Base-by-base conservation (phyloP, 2,888 invertebrate species). In the Margaritifera margaritifera region DNA sequence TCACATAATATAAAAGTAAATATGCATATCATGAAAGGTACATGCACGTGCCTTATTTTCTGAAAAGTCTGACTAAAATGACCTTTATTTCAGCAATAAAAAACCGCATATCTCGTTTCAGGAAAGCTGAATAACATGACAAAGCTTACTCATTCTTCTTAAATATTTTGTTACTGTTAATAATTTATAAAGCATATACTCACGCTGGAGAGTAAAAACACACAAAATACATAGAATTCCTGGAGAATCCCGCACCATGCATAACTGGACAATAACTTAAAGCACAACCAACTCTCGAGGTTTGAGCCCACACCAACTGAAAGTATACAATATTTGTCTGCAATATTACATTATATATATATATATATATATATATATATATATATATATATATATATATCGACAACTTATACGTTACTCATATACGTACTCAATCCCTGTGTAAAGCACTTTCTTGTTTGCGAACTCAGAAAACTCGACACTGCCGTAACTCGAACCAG, bases 201-300 rank as follows among this genome's bases (percentile, higher is more conserved):
- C 69, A 85, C 85, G 80, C 77, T 31, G 84, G 85, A 56, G 81
- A 75, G 62, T 85, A 85, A 66, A 80, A 84, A 64, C 85, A 85
- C 24, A 80, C 84, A 56, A 85, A 77, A 57, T 81, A 81, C 78
- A 82, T 77, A 2, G 83, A 80, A 59, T 83, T 78, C 54, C 74
- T 67, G 53, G 74, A 76, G 1, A 75, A 27, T 27, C 66, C 67
- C 5, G 77, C 76, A 2, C 74, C 76, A 15, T 59, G 27, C 27
- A 81, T 58, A 4, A 72, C 55, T 3, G 70, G 67, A 66, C 81
- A 81, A 42, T 74, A 76, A 61, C 75, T 79, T 25, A 81, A 51
- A 18, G 83, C 72, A 68, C 85, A 85, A 1, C 85, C 85, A 0
- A 85, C 71, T 6, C 79, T 68, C 1, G 79, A 71, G 0, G 84